Evolutionary conservation across 2,797 vertebrate species (phyloP).

Genomic region (Apodemus agrarius): DNA sequence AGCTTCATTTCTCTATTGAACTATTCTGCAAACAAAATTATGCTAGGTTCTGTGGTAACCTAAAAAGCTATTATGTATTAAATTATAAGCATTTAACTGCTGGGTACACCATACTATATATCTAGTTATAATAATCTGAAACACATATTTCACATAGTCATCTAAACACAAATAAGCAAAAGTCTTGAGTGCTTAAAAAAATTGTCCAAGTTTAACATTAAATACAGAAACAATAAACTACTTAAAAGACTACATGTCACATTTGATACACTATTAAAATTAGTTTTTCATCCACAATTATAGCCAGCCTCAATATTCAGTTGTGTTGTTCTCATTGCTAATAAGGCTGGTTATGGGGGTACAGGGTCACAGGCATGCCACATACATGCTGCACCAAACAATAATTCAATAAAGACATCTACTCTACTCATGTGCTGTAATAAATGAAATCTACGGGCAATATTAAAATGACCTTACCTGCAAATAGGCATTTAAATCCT

Average conservation of each 20-base stretch:
- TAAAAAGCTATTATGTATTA: not conserved
- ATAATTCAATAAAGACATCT: constrained; percentile 23
- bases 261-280: constrained; percentile 28
- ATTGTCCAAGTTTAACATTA: constrained; percentile 15
- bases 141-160: not conserved
- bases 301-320: not conserved
- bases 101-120: not conserved
- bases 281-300: not conserved
- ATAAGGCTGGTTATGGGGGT: not conserved
- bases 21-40: not conserved
- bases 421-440: not conserved
- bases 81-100: not conserved
- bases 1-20: not conserved
- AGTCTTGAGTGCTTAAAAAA: not conserved
- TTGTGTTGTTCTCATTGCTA: not conserved
- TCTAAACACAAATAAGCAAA: constrained; percentile 1
- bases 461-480: constrained; percentile 89
- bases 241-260: not conserved
- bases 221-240: constrained; percentile 51
- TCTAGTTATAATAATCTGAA: not conserved
- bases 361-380: not conserved
- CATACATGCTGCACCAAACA: not conserved
- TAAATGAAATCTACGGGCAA: not conserved
- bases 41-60: not conserved
- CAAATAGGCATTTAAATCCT: constrained; percentile 98